Percentiles rank a stretch among this genome's conserved stretches.
Evolutionary conservation across 2,113 vertebrate genomes (phyloP).

Genomic region (Neolamprologus modestus): DNA sequence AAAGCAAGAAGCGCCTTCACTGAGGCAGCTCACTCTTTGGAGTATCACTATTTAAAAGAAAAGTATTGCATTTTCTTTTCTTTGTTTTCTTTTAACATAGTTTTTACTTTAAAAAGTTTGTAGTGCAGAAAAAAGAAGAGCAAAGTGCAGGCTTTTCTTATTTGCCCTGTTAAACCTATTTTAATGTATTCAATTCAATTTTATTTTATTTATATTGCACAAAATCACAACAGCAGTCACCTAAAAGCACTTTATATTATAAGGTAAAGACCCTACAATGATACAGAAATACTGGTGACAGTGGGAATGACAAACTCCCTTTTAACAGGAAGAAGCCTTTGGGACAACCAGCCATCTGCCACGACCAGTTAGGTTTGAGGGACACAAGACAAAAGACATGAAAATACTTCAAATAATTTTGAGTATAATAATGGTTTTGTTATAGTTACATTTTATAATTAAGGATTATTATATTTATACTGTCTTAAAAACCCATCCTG

Average conservation of each 20-base stretch:
- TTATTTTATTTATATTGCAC: not conserved
- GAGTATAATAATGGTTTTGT: not conserved
- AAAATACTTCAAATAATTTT: not conserved
- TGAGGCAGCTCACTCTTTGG: not conserved
- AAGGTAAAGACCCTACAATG: not conserved
- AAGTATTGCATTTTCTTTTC: not conserved
- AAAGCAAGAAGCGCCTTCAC: not conserved
- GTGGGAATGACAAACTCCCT: not conserved
- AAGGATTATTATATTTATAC: not conserved
- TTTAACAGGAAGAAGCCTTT: not conserved
- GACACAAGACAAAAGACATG: not conserved
- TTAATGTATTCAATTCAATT: not conserved
- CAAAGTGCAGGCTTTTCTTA: not conserved
- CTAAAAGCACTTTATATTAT: not conserved
- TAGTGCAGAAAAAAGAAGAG: not conserved
- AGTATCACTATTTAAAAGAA: not conserved
- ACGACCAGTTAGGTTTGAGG: rapidly evolving
- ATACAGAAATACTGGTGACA: not conserved
- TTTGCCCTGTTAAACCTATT: not conserved
- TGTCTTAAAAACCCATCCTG: not conserved
- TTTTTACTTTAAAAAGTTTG: not conserved
- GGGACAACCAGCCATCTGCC: not conserved
- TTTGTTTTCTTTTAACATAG: not conserved
- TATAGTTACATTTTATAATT: not conserved
- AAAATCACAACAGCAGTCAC: not conserved